phyloP scores from a whole-genome alignment of 2,797 vertebrate genomes.

The Anas capensis region DNA sequence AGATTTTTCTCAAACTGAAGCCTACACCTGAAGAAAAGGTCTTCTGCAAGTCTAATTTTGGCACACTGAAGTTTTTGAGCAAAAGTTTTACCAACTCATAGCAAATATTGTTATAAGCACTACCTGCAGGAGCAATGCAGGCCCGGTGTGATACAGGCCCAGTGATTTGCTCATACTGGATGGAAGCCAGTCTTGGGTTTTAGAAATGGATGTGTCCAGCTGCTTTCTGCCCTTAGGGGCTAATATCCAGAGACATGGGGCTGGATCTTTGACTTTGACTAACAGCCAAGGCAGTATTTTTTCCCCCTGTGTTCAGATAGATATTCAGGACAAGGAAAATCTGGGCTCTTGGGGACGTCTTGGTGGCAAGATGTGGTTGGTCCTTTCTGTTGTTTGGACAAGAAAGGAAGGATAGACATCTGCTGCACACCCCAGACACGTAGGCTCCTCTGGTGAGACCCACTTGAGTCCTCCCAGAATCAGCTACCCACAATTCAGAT shows the following conservation, averaged over 20 bases:
- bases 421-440: fast-evolving
- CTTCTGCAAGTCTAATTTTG: background rate
- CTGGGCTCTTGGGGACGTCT: background rate
- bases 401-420: background rate
- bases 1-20: background rate
- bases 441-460: background rate
- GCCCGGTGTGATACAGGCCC: fast-evolving
- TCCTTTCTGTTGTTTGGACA: background rate
- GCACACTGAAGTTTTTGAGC: background rate
- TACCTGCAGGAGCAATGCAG: background rate
- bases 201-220: background rate
- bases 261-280: background rate
- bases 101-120: background rate
- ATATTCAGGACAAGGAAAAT: background rate
- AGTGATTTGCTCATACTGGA: background rate
- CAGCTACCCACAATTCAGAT: background rate
- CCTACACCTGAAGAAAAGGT: background rate
- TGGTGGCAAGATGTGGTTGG: background rate
- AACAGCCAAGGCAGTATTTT: background rate
- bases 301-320: background rate
- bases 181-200: background rate
- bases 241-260: background rate
- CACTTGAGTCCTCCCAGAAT: background rate
- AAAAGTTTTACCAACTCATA: background rate
- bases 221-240: background rate